Evolutionary conservation across 2,888 invertebrate species (phyloP).

Genomic region (Bruchidius siliquastri): DNA sequence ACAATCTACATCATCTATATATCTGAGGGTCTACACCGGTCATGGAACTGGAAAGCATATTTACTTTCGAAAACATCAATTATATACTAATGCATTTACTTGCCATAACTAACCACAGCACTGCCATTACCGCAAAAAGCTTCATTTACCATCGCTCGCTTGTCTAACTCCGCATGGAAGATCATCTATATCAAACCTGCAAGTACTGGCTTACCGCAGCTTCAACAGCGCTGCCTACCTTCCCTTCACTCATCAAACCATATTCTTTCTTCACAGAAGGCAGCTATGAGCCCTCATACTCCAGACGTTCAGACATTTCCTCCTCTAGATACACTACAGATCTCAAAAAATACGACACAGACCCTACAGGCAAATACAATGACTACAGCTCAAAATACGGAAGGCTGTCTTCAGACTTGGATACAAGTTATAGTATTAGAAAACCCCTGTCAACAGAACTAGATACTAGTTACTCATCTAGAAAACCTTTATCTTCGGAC

Average conservation of each 20-base stretch:
- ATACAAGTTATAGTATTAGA: constrained; percentile 25
- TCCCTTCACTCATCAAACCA: background rate
- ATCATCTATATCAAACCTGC: background rate
- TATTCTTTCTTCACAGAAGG: constrained; percentile 36
- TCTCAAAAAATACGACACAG: constrained; percentile 15
- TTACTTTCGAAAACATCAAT: no score
- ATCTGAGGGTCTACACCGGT: no score
- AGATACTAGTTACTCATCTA: constrained; percentile 12
- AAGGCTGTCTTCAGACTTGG: constrained; percentile 15
- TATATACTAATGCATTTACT: background rate
- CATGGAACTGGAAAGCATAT: no score
- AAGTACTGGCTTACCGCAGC: background rate
- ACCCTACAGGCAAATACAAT: constrained; percentile 26
- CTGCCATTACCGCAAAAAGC: background rate
- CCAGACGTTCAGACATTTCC: constrained; percentile 34
- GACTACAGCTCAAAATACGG: constrained; percentile 30
- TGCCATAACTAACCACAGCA: background rate
- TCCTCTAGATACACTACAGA: constrained; percentile 28
- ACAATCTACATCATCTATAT: no score
- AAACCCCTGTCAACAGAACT: constrained; percentile 19
- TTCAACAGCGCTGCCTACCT: background rate
- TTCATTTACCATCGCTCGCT: background rate
- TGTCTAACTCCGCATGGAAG: background rate
- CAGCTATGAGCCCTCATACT: constrained; percentile 36
- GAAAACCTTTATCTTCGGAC: constrained; percentile 17